Evolutionary conservation across 2,113 vertebrate genomes (phyloP).

Genomic region (Oceanites oceanicus): DNA sequence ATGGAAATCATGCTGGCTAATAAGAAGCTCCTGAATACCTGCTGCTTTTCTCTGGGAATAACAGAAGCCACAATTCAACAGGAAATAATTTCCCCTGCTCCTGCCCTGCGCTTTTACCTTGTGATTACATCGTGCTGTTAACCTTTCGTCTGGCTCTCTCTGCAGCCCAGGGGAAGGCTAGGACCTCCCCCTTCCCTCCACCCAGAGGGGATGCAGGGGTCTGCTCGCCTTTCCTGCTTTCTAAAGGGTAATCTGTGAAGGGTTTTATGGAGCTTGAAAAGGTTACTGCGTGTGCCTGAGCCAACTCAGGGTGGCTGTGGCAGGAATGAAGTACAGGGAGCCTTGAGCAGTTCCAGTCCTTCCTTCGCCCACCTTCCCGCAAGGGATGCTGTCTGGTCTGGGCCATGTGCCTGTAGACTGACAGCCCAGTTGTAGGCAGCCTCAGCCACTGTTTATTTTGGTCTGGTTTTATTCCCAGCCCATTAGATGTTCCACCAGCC

Average conservation of each 20-base stretch:
- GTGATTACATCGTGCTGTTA: conserved; percentile 1
- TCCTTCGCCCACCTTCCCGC: background rate
- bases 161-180: background rate
- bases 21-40: conserved; percentile 35
- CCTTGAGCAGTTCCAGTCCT: background rate
- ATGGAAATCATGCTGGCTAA: conserved; percentile 58
- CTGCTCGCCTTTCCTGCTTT: background rate
- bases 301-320: background rate
- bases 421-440: background rate
- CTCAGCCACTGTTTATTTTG: background rate
- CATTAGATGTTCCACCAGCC: background rate
- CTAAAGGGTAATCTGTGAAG: conserved; percentile 27
- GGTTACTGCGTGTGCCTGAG: background rate
- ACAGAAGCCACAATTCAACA: background rate
- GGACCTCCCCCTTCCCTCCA: background rate
- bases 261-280: conserved; percentile 47
- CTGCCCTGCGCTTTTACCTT: background rate
- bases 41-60: conserved; percentile 31
- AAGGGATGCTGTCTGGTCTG: background rate
- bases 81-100: conserved; percentile 2
- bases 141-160: conserved; percentile 21
- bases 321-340: background rate
- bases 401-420: background rate
- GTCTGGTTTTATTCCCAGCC: background rate
- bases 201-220: background rate